Base-by-base conservation (phyloP, 2,113 vertebrate species). In the Elephantulus edwardii region DNA sequence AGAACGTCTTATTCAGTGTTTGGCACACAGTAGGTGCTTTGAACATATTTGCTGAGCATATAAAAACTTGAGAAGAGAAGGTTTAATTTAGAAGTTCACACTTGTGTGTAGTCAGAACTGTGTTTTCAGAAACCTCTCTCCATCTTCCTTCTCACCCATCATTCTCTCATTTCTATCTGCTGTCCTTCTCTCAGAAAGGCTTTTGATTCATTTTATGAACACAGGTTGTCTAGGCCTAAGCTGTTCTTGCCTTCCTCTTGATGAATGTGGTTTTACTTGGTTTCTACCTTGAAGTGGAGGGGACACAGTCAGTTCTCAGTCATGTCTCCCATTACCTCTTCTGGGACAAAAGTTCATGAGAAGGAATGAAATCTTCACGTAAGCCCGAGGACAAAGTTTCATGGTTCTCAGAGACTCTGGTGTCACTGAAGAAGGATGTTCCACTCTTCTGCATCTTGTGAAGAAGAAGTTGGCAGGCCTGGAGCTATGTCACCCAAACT, bases 41-140 rank as follows among this genome's bases (percentile, higher is more conserved):
- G 78, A 86, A 88, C 52, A 38, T 68, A 46, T 42, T 74, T 86
- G 6, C 44, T 83, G 28, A 30, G 50, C 78, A 54, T 80, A 88
- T 30, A 77, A 62, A 75, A 68, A 82, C 42, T 62, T 72, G 4
- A 74, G 78, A 89, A 71, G 38, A 2, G 33, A 20, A 60, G 35
- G 30, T 70, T 84, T 91, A 52, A 89, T 80, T 86, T 71, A 44
- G 38, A 30, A 88, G 35, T 50, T 52, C 3, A 44, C 5, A 28
- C 24, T 54, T 40, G 40, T 44, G 22, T 71, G 12, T 56, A 48
- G 16, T 44, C 35, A 40, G 44, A 81, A 20, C 52, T 80, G 8
- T 38, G 28, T 4, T 91, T 75, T 42, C 44, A 8, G 76, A 60
- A 20, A 35, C 38, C 58, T 77, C 48, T 28, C 30, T 35, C 20